These are phyloP conservation scores for Cheilosia variabilis DNA, from an alignment of 2,888 invertebrate genomes.

Conservation along the genomic window DNA sequence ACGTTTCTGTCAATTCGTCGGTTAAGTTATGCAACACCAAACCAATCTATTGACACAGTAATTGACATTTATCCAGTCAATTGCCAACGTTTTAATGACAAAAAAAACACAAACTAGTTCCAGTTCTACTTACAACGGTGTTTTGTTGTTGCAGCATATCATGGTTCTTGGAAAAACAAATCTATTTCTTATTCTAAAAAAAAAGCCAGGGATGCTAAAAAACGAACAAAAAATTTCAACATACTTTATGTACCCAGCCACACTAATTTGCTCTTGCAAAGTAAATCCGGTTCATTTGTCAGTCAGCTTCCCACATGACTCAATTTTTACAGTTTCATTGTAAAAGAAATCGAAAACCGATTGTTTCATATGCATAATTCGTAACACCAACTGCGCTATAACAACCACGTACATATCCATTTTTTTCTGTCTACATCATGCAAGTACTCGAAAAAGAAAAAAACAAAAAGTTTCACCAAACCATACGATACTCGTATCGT, in stretches of 20 bases:
- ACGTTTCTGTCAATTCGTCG: too few relatives aligned
- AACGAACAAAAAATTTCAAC: not conserved
- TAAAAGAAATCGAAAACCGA: not conserved
- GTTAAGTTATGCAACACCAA: too few relatives aligned
- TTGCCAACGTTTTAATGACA: too few relatives aligned
- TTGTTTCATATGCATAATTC: constrained; percentile 21
- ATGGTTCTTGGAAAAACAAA: too few relatives aligned
- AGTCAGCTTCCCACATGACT: not conserved
- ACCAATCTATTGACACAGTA: too few relatives aligned
- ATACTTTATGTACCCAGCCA: not conserved
- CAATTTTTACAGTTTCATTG: constrained; percentile 4
- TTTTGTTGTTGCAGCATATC: too few relatives aligned
- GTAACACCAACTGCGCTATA: not conserved
- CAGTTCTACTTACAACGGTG: too few relatives aligned
- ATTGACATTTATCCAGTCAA: too few relatives aligned
- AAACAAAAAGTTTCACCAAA: constrained; percentile 18
- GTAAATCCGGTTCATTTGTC: not conserved
- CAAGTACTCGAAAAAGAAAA: not conserved
- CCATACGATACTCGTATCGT: not conserved
- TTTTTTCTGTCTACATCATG: not conserved
- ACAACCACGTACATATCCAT: not conserved
- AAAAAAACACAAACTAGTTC: too few relatives aligned
- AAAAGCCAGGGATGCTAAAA: not conserved
- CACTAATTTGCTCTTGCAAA: not conserved
- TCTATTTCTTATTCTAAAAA: not conserved